Evolutionary conservation across 2,113 vertebrate genomes (phyloP), one percentile per base, ranked within the genome.

Genomic region (Halichoeres trimaculatus): DNA sequence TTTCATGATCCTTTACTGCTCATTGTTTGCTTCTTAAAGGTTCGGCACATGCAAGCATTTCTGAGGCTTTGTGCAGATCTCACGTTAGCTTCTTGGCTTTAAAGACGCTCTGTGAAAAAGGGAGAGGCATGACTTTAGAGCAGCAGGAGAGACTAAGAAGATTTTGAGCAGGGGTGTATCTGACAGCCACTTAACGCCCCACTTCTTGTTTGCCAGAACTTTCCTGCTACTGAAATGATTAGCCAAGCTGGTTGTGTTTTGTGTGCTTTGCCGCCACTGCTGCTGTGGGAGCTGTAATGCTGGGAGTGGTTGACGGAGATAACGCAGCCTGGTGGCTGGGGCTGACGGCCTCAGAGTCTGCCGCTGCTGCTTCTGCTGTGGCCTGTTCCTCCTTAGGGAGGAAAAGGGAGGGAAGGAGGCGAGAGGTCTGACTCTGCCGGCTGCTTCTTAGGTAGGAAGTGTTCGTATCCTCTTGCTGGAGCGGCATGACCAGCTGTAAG

Each of bases 401-500:
- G 89, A 91, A 92, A 70, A 78, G 76, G 76, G 85, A 77, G 75
- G 67, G 76, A 54, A 69, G 74, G 70, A 58, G 71, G 43, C 14
- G 51, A 73, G 64, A 73, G 64, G 62, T n/a, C 6, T 5, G 65
- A 70, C 45, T 81, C 40, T 70, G 79, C 84, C 34, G 66, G 84
- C 75, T 72, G 67, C 82, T 83, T 19, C 53, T 76, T 86, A 69
- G 80, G 70, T 90, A 89, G 91, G 92, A 94, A 93, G 81, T 88
- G 87, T 85, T 92, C 74, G 85, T 84, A 88, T 93, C 90, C 90
- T 93, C 86, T 84, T 76, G 77, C 80, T 56, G 43, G 3, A 78
- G 74, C 74, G 43, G 53, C 68, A 64, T 5, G 70, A 40, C 38
- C 87, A 88, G 85, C 87, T 91, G 86, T 79, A 89, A 88, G 86